Evolutionary conservation across 2,113 vertebrate species (phyloP), one percentile per base, ranked within the genome.

Genomic region (Coturnix japonica): DNA sequence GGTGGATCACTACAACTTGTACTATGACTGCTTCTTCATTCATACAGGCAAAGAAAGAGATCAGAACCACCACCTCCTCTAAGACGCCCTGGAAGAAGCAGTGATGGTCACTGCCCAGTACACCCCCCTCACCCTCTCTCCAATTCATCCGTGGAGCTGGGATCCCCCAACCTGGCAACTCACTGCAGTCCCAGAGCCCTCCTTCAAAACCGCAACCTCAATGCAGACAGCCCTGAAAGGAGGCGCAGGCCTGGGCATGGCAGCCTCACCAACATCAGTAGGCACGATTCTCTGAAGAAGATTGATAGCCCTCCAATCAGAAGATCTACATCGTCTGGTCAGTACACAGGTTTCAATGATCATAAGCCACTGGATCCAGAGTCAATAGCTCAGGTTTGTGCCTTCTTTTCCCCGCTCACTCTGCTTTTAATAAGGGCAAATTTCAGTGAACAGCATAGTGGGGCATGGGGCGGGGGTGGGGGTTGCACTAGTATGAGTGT

Each of bases 351-450:
- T 94, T 99, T 99, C 96, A 97, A 97, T 35, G 98, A 99, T 94
- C 98, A 99, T 87, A 99, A 99, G 95, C 97, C 98, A 11, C 97
- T 99, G 97, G 99, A 99, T 76, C 98, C 99, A 54, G 99, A 99
- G 97, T 98, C 98, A 86, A 99, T 99, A 96, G 99, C 99, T 98
- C 99, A 99, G 99, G 99, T 99, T 97, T 95, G 97, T 96, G 44
- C 65, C 72, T 20, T 57, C 54, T 66, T 85, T 22, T 69, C 91
- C 87, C 78, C 56, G 53, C 33, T 31, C 28, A 39, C 37, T 71
- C 59, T 81, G 51, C 26, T 80, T 84, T 85, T 69, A 33, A 31
- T 26, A 73, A 71, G 53, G 56, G 63, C 47, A 53, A 23, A 31
- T 60, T 37, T 49, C 18, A 4, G 28, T 35, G 56, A 70, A 21